A percentile compares a stretch with the other conserved stretches of the same genome.
These are phyloP conservation scores for Orientallactaga bullata DNA, from an alignment of 2,113 vertebrate species.

Conservation along the genomic window DNA sequence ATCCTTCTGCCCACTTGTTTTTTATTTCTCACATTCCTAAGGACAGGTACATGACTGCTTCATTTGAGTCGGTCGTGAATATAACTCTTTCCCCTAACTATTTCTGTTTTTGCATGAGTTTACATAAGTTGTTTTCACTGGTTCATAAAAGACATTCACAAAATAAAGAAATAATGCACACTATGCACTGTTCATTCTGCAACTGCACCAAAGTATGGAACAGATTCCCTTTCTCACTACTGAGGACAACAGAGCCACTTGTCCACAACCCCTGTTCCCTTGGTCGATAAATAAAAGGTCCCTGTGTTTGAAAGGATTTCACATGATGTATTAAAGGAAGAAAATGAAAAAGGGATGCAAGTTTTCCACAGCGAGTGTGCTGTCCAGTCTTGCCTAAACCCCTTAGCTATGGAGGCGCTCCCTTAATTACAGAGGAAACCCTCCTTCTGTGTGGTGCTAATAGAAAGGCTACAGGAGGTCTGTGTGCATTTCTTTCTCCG, in stretches of 20 bases:
- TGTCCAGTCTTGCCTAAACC: neutral
- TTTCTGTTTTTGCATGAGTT: slow-evolving; percentile 8
- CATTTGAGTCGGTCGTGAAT: neutral
- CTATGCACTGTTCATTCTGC: slow-evolving; percentile 24
- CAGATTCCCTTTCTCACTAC: slow-evolving; percentile 69
- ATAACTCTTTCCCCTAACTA: slow-evolving; percentile 9
- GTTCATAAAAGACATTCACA: slow-evolving; percentile 25
- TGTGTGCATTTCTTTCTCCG: neutral
- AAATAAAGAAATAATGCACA: slow-evolving; percentile 42
- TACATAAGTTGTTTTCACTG: slow-evolving; percentile 51
- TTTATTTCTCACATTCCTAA: slow-evolving; percentile 15
- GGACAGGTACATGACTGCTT: slow-evolving; percentile 41
- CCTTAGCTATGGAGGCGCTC: neutral
- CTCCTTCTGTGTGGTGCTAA: neutral
- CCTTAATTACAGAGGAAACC: neutral
- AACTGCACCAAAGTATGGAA: slow-evolving; percentile 15
- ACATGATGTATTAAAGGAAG: slow-evolving; percentile 50
- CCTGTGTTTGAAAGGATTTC: slow-evolving; percentile 69
- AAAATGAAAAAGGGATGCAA: neutral
- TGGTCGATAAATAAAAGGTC: slow-evolving; percentile 72
- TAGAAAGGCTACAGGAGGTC: neutral
- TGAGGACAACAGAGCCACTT: slow-evolving; percentile 64
- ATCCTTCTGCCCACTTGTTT: neutral
- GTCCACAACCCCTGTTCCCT: slow-evolving; percentile 67
- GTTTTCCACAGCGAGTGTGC: slow-evolving; percentile 59